These are phyloP conservation scores for Eupithecia inturbata DNA, from an alignment of 2,888 invertebrate species.

Conservation along the genomic window DNA sequence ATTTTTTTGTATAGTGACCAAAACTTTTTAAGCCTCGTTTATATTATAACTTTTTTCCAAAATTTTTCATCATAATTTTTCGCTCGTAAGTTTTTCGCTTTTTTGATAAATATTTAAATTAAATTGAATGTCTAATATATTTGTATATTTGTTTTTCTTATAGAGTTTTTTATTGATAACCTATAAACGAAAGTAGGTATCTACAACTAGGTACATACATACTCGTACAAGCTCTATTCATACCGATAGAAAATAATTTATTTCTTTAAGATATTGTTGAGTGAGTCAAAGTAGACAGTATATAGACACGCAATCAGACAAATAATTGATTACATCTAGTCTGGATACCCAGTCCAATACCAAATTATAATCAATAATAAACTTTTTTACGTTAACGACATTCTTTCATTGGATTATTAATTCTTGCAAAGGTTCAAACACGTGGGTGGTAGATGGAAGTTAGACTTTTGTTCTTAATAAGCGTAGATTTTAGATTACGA, in stretches of 20 bases:
- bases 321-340: background rate
- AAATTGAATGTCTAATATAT: too few relatives aligned
- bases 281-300: background rate
- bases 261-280: background rate
- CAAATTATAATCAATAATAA: background rate
- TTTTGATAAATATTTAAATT: background rate
- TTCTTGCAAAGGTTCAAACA: background rate
- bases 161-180: background rate
- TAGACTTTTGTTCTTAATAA: background rate
- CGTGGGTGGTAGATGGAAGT: background rate
- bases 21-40: background rate
- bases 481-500: too few relatives aligned
- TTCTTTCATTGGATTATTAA: background rate
- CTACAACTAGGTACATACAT: too few relatives aligned
- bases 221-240: background rate
- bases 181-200: background rate
- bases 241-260: background rate
- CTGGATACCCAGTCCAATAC: background rate
- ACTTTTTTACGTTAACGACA: slow-evolving; percentile 1
- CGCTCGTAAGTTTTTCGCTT: background rate
- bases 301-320: background rate
- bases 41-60: background rate
- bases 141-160: background rate
- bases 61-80: background rate
- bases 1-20: background rate